phyloP scores from a whole-genome alignment of 2,797 vertebrate species.

The Premnoplex brunnescens region DNA sequence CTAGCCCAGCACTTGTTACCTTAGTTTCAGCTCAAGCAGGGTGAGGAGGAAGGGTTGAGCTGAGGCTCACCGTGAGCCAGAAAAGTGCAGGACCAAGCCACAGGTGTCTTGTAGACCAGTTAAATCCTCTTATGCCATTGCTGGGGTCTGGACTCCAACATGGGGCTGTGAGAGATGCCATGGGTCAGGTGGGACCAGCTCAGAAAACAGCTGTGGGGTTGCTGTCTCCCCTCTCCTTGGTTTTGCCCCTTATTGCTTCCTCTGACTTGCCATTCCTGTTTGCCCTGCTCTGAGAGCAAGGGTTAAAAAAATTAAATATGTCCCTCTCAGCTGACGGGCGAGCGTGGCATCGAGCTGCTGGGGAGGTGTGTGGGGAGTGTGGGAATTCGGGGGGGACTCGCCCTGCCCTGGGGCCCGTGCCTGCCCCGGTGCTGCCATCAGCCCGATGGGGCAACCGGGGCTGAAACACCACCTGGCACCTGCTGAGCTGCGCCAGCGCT shows the following conservation, averaged over 20 bases:
- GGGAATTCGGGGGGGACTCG: neutral
- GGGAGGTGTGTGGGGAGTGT: neutral
- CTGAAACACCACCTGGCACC: neutral
- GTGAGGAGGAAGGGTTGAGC: fast-evolving
- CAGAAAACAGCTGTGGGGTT: neutral
- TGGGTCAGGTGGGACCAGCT: neutral
- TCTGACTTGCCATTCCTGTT: neutral
- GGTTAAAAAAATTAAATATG: neutral
- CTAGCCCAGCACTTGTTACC: neutral
- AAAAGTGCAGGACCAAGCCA: neutral
- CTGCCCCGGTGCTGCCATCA: neutral
- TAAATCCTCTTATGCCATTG: fast-evolving
- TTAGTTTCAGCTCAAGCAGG: neutral
- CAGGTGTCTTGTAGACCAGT: fast-evolving
- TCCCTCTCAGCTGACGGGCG: neutral
- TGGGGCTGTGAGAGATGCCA: fast-evolving
- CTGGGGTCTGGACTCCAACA: fast-evolving
- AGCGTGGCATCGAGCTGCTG: fast-evolving
- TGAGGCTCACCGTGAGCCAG: neutral
- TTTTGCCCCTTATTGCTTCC: neutral
- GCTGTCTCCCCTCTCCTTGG: neutral
- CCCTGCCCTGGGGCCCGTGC: neutral
- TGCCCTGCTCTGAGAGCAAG: neutral
- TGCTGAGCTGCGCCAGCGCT: fast-evolving
- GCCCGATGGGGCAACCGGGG: neutral